Evolutionary conservation across 2,888 invertebrate genomes (phyloP).

Genomic region (Drosophila histrio): DNA sequence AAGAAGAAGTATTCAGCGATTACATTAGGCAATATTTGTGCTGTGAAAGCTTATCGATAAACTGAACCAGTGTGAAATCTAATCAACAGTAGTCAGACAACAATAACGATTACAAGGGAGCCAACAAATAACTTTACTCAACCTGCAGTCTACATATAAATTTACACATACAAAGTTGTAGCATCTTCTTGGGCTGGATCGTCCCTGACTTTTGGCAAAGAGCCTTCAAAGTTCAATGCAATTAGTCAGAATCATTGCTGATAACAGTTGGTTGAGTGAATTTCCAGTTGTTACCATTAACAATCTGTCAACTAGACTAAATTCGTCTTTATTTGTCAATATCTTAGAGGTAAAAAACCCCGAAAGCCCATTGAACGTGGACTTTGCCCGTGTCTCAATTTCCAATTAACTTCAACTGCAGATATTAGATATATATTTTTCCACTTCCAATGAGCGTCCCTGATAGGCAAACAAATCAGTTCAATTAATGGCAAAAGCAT

Average conservation of each 20-base stretch:
- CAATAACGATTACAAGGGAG: constrained; percentile 15
- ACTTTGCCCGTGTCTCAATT: constrained; percentile 67
- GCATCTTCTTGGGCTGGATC: constrained; percentile 9
- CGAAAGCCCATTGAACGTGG: constrained; percentile 32
- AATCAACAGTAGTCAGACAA: constrained; percentile 39
- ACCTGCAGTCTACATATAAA: too few species aligned
- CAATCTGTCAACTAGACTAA: constrained; percentile 27
- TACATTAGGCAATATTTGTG: constrained; percentile 47
- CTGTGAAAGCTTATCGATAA: constrained; percentile 38
- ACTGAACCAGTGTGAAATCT: constrained; percentile 14
- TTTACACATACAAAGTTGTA: not conserved
- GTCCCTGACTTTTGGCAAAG: constrained; percentile 8
- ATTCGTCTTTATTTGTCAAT: constrained; percentile 1
- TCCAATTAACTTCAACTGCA: constrained; percentile 65
- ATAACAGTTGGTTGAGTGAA: constrained; percentile 24
- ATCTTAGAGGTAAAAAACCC: constrained; percentile 25
- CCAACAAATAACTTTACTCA: not conserved
- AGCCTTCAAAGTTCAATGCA: constrained; percentile 46
- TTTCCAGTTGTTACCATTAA: constrained; percentile 14
- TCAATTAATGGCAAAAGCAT: constrained; percentile 62
- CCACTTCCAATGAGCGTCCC: constrained; percentile 21
- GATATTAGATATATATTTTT: constrained; percentile 45
- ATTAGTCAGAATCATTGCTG: constrained; percentile 40
- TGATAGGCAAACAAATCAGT: constrained; percentile 58
- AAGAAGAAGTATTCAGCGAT: constrained; percentile 23